Conservation (phyloP, 2,888 invertebrate genomes). For the Melanchra persicariae region DNA sequence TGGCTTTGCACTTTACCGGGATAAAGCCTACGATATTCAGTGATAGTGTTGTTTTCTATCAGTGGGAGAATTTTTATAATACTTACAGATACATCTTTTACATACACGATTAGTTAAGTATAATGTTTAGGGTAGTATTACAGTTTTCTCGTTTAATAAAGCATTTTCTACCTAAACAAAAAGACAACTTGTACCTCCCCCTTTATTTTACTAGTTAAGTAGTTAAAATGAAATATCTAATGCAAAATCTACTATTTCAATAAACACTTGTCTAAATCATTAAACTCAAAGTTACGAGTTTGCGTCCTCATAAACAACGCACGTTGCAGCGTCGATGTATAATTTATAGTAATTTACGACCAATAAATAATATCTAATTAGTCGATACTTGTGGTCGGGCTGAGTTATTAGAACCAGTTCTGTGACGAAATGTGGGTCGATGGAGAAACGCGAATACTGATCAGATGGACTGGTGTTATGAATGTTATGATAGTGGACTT, state of each 20-base stretch:
- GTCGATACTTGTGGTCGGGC: slow-evolving; percentile 36
- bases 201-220: background rate
- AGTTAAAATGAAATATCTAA: slow-evolving; percentile 23
- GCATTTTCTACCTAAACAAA: background rate
- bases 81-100: too few species aligned
- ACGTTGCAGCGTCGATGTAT: slow-evolving; percentile 50
- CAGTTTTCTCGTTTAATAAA: too few species aligned
- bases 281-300: slow-evolving; percentile 46
- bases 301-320: slow-evolving; percentile 54
- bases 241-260: slow-evolving; percentile 30
- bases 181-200: too few species aligned
- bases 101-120: too few species aligned
- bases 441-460: slow-evolving; percentile 45
- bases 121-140: too few species aligned
- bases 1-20: background rate
- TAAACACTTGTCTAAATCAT: slow-evolving; percentile 44
- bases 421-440: slow-evolving; percentile 53
- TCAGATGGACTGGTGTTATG: slow-evolving; percentile 7
- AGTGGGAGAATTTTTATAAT: too few species aligned
- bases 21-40: too few species aligned
- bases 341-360: slow-evolving; percentile 62
- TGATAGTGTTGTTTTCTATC: too few species aligned
- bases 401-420: slow-evolving; percentile 53
- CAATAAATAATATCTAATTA: slow-evolving; percentile 65
- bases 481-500: slow-evolving; percentile 3